Conservation (phyloP, 2,113 vertebrate species). For the Empidonax alnorum region DNA sequence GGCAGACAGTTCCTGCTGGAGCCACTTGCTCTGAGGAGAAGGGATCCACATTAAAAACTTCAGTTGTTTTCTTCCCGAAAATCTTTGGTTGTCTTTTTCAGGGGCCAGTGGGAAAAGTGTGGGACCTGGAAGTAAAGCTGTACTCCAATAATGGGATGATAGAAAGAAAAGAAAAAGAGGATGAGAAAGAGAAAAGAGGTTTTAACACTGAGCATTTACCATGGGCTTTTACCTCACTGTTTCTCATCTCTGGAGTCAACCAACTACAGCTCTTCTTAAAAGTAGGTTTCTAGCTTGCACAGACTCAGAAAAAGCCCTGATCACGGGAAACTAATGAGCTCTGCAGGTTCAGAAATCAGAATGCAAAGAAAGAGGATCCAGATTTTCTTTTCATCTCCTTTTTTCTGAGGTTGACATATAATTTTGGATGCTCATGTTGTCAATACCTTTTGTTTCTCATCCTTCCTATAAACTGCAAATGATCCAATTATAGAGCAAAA, state of each 20-base stretch:
- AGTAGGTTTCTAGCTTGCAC: neutral
- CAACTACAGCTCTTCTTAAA: neutral
- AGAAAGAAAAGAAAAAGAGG: too few relatives aligned
- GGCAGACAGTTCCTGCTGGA: rapidly evolving
- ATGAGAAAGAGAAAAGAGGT: neutral
- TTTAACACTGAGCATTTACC: neutral
- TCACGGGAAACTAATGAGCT: neutral
- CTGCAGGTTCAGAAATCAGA: neutral
- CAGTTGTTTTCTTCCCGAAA: neutral
- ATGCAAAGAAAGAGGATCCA: slow-evolving; percentile 1
- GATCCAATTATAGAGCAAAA: slow-evolving; percentile 31
- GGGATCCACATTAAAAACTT: neutral
- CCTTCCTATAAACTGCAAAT: slow-evolving; percentile 9
- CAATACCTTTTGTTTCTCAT: slow-evolving; percentile 45
- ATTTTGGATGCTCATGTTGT: slow-evolving; percentile 5
- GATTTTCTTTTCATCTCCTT: slow-evolving; percentile 5
- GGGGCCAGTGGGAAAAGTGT: rapidly evolving
- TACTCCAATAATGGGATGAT: neutral
- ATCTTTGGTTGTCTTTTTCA: neutral
- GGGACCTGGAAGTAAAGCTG: neutral
- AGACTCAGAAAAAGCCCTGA: neutral
- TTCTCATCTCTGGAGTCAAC: neutral
- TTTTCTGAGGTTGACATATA: neutral
- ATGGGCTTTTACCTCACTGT: rapidly evolving
- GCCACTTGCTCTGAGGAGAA: rapidly evolving